A percentile compares a stretch with the other conserved stretches of the same genome.
Conservation (phyloP, 2,797 vertebrate genomes). For the Rhabdophis nuchalis region DNA sequence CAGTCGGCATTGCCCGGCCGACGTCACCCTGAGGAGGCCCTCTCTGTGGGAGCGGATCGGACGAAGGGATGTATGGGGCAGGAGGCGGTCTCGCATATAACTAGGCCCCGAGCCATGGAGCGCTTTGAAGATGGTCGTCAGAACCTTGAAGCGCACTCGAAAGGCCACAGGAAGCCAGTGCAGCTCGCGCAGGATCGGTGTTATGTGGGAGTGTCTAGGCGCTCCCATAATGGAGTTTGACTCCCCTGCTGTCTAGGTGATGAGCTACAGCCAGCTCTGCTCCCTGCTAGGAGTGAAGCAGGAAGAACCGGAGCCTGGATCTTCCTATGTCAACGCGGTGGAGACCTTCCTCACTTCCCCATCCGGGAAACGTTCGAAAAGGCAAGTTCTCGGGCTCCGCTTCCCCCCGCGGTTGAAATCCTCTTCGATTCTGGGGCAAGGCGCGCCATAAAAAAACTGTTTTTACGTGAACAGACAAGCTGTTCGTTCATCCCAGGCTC, state of each 20-base stretch:
- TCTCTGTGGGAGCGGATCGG: no score
- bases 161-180: no score
- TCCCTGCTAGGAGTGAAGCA: constrained; percentile 83
- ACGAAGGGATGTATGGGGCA: no score
- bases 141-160: no score
- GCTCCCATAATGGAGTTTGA: no score
- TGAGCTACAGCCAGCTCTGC: constrained; percentile 88
- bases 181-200: no score
- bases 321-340: constrained; percentile 68
- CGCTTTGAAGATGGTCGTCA: no score
- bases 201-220: no score
- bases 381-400: constrained; percentile 54
- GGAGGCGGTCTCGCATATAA: no score
- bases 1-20: no score
- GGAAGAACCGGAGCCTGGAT: constrained; percentile 68
- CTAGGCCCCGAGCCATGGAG: no score
- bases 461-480: background rate
- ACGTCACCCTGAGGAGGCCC: no score
- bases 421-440: background rate
- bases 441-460: background rate
- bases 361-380: constrained; percentile 82
- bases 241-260: constrained; percentile 71
- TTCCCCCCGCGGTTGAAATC: background rate
- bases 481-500: background rate
- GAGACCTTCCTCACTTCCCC: constrained; percentile 92